phyloP scores from a whole-genome alignment of 2,113 vertebrate species.

The Dicerorhinus sumatrensis region DNA sequence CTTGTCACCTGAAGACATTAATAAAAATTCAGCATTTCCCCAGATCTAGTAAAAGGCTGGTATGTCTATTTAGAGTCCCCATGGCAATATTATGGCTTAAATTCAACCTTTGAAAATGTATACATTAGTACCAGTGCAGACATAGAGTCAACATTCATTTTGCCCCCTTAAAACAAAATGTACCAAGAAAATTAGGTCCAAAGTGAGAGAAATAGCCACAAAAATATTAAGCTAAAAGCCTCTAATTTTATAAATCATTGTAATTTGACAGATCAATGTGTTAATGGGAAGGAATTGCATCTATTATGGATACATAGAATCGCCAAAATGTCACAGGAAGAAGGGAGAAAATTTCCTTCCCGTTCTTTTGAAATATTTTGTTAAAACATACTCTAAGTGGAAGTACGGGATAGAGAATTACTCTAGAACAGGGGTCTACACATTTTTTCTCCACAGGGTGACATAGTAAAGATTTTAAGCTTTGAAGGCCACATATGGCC shows the following conservation, averaged over 20 bases:
- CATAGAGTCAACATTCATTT: constrained; percentile 63
- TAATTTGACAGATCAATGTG: constrained; percentile 70
- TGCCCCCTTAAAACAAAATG: constrained; percentile 69
- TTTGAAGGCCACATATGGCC: background rate
- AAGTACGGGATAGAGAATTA: constrained; percentile 51
- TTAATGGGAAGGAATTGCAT: constrained; percentile 57
- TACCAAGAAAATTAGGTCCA: constrained; percentile 62
- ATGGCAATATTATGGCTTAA: constrained; percentile 73
- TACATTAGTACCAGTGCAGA: constrained; percentile 68
- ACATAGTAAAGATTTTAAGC: background rate
- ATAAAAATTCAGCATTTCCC: constrained; percentile 77
- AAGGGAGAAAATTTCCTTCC: background rate
- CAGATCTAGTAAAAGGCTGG: constrained; percentile 48
- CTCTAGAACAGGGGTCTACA: background rate
- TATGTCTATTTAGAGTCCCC: constrained; percentile 75
- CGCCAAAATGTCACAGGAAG: constrained; percentile 5
- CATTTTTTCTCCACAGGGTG: background rate
- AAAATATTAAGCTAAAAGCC: constrained; percentile 75
- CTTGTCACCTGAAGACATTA: constrained; percentile 79
- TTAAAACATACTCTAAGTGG: background rate
- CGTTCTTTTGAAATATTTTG: constrained; percentile 60
- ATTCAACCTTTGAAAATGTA: constrained; percentile 77
- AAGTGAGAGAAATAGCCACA: constrained; percentile 60
- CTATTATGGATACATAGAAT: constrained; percentile 41
- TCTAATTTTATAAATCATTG: constrained; percentile 79